These are phyloP conservation scores for Onychostoma macrolepis DNA, from an alignment of 2,113 vertebrate species.

Conservation along the genomic window DNA sequence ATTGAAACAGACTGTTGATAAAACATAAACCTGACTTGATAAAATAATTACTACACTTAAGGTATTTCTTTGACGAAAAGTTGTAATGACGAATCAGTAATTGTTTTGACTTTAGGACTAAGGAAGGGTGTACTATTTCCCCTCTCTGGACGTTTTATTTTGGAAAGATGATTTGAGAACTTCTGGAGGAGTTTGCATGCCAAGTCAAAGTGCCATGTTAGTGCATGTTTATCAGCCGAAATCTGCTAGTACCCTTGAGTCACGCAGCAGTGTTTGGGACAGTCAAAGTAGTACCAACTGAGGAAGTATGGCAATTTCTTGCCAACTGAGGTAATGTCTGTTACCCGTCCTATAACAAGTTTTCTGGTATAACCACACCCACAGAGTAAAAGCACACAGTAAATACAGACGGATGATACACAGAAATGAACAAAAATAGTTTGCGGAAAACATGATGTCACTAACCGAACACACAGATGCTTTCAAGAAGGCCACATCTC, in stretches of 20 bases:
- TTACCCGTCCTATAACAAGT: neutral
- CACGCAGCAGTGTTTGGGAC: neutral
- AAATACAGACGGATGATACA: neutral
- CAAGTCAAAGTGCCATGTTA: neutral
- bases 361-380: neutral
- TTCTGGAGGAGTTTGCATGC: neutral
- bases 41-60: too few species aligned
- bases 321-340: conserved; percentile 35
- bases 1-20: too few species aligned
- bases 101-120: neutral
- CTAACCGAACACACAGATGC: conserved; percentile 12
- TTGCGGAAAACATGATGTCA: neutral
- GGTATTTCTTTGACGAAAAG: too few species aligned
- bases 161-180: neutral
- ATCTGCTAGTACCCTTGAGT: neutral
- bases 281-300: neutral
- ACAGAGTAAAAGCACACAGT: neutral
- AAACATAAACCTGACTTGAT: too few species aligned
- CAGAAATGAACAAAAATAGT: neutral
- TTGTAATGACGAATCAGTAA: too few species aligned
- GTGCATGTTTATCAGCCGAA: neutral
- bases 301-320: neutral
- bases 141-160: neutral
- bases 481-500: conserved; percentile 60
- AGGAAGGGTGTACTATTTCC: neutral